These are phyloP conservation scores for Conus canariensis DNA, from an alignment of 2,888 invertebrate species.

Conservation along the genomic window DNA sequence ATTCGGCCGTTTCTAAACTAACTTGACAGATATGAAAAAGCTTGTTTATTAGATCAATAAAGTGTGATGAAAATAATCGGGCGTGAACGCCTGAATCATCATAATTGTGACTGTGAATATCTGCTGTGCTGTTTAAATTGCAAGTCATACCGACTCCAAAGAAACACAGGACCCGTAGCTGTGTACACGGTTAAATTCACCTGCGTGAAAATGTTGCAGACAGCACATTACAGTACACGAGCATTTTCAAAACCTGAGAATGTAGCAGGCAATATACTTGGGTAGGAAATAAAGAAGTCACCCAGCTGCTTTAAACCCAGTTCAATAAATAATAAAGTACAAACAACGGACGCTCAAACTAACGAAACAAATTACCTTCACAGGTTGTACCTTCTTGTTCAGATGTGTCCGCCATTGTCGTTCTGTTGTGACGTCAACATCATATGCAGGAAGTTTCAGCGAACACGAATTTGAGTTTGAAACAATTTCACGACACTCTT, in stretches of 20 bases:
- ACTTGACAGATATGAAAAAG: background rate
- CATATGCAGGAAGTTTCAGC: conserved; percentile 45
- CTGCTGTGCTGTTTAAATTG: background rate
- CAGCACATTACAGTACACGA: background rate
- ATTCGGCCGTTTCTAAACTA: background rate
- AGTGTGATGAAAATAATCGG: background rate
- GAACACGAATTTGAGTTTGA: background rate
- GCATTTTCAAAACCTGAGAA: background rate
- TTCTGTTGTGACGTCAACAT: conserved; percentile 53
- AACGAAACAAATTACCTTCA: conserved; percentile 44
- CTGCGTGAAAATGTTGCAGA: conserved; percentile 13
- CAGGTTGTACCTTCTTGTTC: conserved; percentile 48
- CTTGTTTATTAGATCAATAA: background rate
- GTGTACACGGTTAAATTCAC: background rate
- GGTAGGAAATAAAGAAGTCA: background rate
- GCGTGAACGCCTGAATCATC: too few species aligned
- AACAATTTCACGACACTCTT: too few species aligned
- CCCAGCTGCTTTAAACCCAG: background rate
- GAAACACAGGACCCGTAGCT: background rate
- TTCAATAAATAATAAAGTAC: background rate
- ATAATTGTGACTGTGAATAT: background rate
- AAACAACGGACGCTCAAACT: background rate
- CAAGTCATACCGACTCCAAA: background rate
- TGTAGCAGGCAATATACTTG: background rate
- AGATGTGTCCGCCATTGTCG: conserved; percentile 55